A percentile compares a stretch with the other conserved stretches of the same genome.
phyloP scores from a whole-genome alignment of 2,113 vertebrate species.

The Eulacestoma nigropectus region DNA sequence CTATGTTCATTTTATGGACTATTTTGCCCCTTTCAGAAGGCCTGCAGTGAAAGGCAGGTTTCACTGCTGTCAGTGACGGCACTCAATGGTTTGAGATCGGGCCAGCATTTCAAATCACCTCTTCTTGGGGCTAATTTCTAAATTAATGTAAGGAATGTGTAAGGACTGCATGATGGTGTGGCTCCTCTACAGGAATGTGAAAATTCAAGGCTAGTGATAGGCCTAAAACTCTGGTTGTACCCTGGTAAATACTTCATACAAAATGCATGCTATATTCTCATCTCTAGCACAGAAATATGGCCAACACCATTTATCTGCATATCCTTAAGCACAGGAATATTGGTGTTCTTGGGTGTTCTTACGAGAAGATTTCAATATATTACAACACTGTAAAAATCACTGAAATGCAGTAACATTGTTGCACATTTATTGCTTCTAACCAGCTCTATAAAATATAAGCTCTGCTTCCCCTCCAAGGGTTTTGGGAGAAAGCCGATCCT shows the following conservation, averaged over 20 bases:
- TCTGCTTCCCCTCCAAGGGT: not conserved
- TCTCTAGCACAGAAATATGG: not conserved
- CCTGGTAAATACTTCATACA: not conserved
- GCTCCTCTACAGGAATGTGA: not conserved
- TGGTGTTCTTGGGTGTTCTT: not conserved
- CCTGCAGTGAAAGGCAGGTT: not conserved
- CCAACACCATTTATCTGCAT: not conserved
- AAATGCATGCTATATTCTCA: not conserved
- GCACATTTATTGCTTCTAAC: slow-evolving; percentile 22
- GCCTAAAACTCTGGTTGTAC: not conserved
- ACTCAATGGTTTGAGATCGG: not conserved
- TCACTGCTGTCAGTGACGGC: not conserved
- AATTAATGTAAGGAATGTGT: not conserved
- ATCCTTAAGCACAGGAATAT: not conserved
- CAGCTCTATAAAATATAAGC: not conserved
- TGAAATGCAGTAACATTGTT: not conserved
- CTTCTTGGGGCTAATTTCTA: not conserved
- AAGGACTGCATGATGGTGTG: not conserved
- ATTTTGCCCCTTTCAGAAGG: not conserved
- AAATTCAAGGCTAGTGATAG: not conserved
- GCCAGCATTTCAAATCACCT: not conserved
- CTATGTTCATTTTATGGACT: not conserved
- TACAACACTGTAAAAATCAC: not conserved
- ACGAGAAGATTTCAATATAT: not conserved
- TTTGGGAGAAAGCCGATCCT: slow-evolving; percentile 42